Conservation (phyloP, 2,797 vertebrate genomes). For the Lemur catta region DNA sequence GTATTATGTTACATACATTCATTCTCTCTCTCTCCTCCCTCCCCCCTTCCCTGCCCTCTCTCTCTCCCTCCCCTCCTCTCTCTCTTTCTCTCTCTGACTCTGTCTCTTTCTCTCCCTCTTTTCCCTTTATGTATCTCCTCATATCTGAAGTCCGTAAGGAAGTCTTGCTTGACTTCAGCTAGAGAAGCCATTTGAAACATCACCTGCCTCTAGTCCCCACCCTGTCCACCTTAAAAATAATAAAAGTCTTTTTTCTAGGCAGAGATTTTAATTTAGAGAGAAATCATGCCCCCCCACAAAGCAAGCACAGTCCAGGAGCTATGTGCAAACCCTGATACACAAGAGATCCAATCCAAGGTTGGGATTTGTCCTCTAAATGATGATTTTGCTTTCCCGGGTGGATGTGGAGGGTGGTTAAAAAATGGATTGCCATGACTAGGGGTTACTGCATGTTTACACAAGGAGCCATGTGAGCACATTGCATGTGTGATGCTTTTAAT, state of each 20-base stretch:
- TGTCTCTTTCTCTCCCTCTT: neutral
- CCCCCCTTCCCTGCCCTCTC: too few species aligned
- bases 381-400: neutral
- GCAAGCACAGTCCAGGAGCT: too few species aligned
- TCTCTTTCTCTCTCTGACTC: neutral
- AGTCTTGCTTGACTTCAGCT: fast-evolving
- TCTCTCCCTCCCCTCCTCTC: too few species aligned
- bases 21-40: too few species aligned
- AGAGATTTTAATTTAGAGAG: neutral
- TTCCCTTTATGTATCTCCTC: neutral
- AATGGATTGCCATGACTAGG: neutral
- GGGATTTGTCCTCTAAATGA: neutral
- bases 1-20: neutral
- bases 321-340: neutral
- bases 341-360: neutral
- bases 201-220: neutral
- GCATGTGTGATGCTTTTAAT: fast-evolving
- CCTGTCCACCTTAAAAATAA: neutral
- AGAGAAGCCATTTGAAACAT: neutral
- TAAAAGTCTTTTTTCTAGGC: neutral
- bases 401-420: neutral
- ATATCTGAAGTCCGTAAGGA: neutral
- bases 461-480: neutral
- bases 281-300: neutral
- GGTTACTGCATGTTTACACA: neutral